Evolutionary conservation across 1,140 invertebrate species (phyloP), one percentile per base, ranked within the genome.

Genomic region (Papilio xuthus): DNA sequence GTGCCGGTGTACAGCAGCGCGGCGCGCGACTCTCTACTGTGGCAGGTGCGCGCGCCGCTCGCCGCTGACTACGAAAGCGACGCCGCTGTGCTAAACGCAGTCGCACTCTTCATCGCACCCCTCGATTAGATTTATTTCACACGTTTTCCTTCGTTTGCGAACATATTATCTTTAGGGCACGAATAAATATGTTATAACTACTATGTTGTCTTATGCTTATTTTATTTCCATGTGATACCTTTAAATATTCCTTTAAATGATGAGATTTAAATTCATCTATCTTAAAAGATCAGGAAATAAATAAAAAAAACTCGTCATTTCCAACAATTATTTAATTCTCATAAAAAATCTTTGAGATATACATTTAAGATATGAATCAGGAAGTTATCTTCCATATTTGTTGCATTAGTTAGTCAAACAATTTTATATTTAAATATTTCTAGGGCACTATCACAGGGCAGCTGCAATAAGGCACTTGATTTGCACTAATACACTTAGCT

Each of bases 71-170:
- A 78, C 83, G 69, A 20, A 80, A 42, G 67, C n/a, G 81, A 85
- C 76, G 69, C 79, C 70, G 82, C 86, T 72, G 41, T 81, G 53
- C 82, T 93, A 12, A 85, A 92, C 82, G 86, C 89, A 3, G 78
- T 85, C 77, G 90, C 91, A 0, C 80, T 92, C 9, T 88, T 85
- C 78, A 75, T 92, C 0, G 86, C 88, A 32, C 79, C 84, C 0
- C 47, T 82, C 23, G 83, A 85, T 18, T 85, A 80, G 23, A 23
- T 32, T 20, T 15, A 32, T 20, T n/a, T 69, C 32, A 50, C n/a
- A 69, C 47, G 13, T 20, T 44, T 60, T 23, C 3, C 20, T 60
- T 60, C 20, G 9, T 23, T 23, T 23, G 20, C 53, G 26, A 20
- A 60, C 4, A 60, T 23, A 8, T 56, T 8, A 56, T 56, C 8